A percentile compares a stretch with the other conserved stretches of the same genome.
Conservation (phyloP, 1,140 invertebrate species). For the Pissodes strobi region DNA sequence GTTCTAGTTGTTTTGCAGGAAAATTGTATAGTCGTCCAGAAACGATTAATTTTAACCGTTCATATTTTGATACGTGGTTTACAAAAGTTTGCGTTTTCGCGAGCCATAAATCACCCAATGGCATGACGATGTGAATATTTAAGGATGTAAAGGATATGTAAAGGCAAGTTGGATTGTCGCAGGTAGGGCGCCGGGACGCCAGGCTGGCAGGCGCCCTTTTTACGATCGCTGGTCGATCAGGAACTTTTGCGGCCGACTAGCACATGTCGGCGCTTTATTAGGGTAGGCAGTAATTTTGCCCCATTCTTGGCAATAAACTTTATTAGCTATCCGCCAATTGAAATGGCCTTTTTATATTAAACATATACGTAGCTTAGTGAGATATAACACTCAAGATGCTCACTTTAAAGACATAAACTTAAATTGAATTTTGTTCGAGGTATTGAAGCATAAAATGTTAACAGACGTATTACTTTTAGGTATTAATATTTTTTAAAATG, state of each 20-base stretch:
- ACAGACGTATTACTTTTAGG: too few relatives aligned
- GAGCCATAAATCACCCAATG: conserved; percentile 7
- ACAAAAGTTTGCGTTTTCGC: neutral
- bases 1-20: too few relatives aligned
- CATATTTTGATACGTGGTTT: neutral
- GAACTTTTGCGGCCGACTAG: conserved; percentile 27
- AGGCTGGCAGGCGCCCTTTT: conserved; percentile 38
- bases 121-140: conserved; percentile 25
- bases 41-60: neutral
- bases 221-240: conserved; percentile 30
- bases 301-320: neutral
- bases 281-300: conserved; percentile 14
- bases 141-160: conserved; percentile 23
- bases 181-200: conserved; percentile 36
- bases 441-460: too few relatives aligned
- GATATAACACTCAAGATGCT: too few relatives aligned
- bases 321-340: too few relatives aligned
- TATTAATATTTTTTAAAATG: too few relatives aligned
- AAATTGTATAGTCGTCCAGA: neutral
- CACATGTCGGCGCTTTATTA: conserved; percentile 27
- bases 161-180: conserved; percentile 32
- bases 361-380: too few relatives aligned
- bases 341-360: too few relatives aligned
- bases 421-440: too few relatives aligned
- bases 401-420: too few relatives aligned